Evolutionary conservation across 1,140 invertebrate genomes (phyloP).

Genomic region (Lerema accius): DNA sequence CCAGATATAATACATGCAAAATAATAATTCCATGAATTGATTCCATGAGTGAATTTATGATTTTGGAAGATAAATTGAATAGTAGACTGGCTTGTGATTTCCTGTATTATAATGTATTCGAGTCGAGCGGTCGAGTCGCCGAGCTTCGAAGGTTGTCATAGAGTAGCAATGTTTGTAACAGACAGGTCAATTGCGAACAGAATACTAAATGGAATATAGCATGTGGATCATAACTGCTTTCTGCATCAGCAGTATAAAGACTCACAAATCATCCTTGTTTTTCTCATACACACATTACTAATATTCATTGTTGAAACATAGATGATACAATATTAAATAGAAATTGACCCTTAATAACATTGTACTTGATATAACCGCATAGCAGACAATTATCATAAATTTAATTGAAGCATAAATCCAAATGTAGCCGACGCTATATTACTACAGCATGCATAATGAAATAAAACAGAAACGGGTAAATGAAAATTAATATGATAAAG

Average conservation of each 20-base stretch:
- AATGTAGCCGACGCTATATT: conserved; percentile 13
- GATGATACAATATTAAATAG: background rate
- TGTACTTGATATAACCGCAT: conserved; percentile 1
- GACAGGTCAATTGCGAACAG: conserved; percentile 26
- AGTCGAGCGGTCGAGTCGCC: conserved; percentile 50
- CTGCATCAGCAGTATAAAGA: too few species aligned
- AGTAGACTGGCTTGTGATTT: conserved; percentile 71
- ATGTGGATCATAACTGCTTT: conserved; percentile 11
- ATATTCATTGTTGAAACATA: too few species aligned
- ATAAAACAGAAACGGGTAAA: conserved; percentile 14
- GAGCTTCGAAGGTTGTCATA: conserved; percentile 68
- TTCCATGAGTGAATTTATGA: conserved; percentile 79
- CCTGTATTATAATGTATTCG: conserved; percentile 76
- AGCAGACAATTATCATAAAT: conserved; percentile 18
- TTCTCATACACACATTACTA: too few species aligned
- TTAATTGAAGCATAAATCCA: conserved; percentile 14
- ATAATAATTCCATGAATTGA: conserved; percentile 69
- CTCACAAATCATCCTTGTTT: too few species aligned
- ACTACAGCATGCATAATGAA: conserved; percentile 11
- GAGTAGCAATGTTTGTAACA: conserved; percentile 45
- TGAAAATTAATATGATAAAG: conserved; percentile 16
- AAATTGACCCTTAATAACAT: background rate
- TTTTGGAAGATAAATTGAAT: conserved; percentile 78
- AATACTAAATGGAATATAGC: conserved; percentile 17
- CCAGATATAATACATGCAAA: conserved; percentile 61